Evolutionary conservation across 2,797 vertebrate species (phyloP), one percentile per base, ranked within the genome.

Genomic region (Lithobates pipiens): DNA sequence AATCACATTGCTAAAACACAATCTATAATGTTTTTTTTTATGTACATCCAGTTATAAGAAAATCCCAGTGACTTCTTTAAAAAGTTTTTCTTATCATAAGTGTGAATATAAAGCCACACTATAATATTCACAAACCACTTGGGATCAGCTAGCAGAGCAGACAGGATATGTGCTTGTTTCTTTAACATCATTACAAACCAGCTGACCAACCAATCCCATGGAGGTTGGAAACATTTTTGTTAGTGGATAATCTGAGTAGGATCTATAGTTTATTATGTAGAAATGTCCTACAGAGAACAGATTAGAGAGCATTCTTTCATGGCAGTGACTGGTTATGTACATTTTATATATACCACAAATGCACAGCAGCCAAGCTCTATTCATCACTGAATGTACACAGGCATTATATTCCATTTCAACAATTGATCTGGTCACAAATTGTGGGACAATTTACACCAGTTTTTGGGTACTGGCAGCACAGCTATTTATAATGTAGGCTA

Each of bases 1-100:
- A 42, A 50, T 65, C 69, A 54, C 65, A 86, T 82, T 82, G 79
- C 80, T 86, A 86, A 77, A 82, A 77, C 75, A 82, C 85, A 82
- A 86, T 86, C 74, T 77, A 57, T 76, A 27, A n/a, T n/a, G 10
- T 27, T 61, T 77, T 36, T 70, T 70, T 36, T 44, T 82, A 77
- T 67, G 36, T 77, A 77, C 79, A 86, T 82, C 80, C 74, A 86
- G 78, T 75, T 69, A 65, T 11, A 63, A 80, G 71, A 18, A 39
- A 76, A 69, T 54, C 29, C 54, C 70, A 70, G 34, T 78, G 54
- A 79, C 68, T 50, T 25, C 57, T 39, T 7, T 32, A 21, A 25
- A 21, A 25, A 21, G 23, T 34, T 34, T 54, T n/a, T 70, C 46
- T 44, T 16, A 1, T 25, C 21, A n/a, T 23, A 18, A 76, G 42